Evolutionary conservation across 2,797 vertebrate species (phyloP).

Genomic region (Sebastes trivittatus): DNA sequence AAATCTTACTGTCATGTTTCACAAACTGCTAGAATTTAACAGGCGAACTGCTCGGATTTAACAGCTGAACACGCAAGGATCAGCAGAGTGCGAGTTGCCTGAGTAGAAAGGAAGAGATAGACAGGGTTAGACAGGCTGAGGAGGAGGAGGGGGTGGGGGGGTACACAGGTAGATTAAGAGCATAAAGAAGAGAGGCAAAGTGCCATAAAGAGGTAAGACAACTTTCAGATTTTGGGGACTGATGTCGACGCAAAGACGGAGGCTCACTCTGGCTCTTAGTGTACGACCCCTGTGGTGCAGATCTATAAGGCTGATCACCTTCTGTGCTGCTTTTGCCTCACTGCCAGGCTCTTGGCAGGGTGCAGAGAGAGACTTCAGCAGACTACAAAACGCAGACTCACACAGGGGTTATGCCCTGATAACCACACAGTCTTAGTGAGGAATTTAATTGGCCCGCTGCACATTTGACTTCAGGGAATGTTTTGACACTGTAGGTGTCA

Average conservation of each 20-base stretch:
- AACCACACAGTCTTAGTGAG: constrained; percentile 61
- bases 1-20: constrained; percentile 47
- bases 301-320: constrained; percentile 70
- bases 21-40: constrained; percentile 53
- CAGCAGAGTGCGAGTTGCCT: constrained; percentile 36
- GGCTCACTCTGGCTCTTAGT: constrained; percentile 33
- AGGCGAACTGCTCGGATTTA: constrained; percentile 38
- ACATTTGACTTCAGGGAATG: constrained; percentile 66
- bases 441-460: constrained; percentile 73
- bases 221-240: constrained; percentile 55
- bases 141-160: background rate
- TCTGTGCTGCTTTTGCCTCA: constrained; percentile 54
- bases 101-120: constrained; percentile 35
- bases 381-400: constrained; percentile 62
- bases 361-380: constrained; percentile 48
- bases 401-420: constrained; percentile 66
- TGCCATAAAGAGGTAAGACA: constrained; percentile 20
- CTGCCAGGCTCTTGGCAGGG: constrained; percentile 41
- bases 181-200: constrained; percentile 28
- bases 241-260: constrained; percentile 48
- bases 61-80: constrained; percentile 45
- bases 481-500: constrained; percentile 65
- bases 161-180: constrained; percentile 59
- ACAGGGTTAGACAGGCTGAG: constrained; percentile 32
- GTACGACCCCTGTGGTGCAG: constrained; percentile 60